Evolutionary conservation across 2,888 invertebrate genomes (phyloP).

Genomic region (Heterodera filipjevi): DNA sequence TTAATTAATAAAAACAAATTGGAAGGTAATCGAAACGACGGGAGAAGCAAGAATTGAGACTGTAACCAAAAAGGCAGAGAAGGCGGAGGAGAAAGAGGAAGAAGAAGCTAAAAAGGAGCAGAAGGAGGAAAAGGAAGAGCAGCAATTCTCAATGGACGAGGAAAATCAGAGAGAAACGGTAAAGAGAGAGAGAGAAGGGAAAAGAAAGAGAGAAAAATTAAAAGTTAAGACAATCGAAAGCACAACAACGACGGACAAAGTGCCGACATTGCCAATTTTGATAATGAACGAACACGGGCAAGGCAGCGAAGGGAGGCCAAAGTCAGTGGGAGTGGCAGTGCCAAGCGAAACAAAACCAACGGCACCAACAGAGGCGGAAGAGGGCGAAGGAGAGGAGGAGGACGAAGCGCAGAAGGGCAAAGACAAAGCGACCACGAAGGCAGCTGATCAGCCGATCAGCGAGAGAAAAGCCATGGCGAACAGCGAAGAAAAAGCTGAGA

Average conservation of each 20-base stretch:
- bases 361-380: not conserved
- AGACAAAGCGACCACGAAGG: not conserved
- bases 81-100: not conserved
- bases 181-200: not conserved
- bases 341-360: not conserved
- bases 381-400: not conserved
- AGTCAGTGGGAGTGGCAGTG: conserved; percentile 13
- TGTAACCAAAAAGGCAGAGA: not conserved
- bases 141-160: not conserved
- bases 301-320: not conserved
- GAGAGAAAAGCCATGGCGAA: not conserved
- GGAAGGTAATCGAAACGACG: not conserved
- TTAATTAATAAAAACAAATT: not conserved
- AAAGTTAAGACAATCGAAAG: not conserved
- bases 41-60: conserved; percentile 5
- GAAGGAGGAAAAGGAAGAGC: not conserved
- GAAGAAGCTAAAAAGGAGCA: not conserved
- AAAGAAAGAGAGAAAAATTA: not conserved
- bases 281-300: not conserved
- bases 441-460: conserved; percentile 12
- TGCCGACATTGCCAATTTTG: conserved; percentile 13
- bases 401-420: not conserved
- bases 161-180: not conserved
- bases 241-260: not conserved
- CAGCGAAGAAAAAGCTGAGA: not conserved